Percentiles rank a stretch among this genome's conserved stretches.
phyloP scores from a whole-genome alignment of 1,140 invertebrate species.

The Hyles vespertilio region DNA sequence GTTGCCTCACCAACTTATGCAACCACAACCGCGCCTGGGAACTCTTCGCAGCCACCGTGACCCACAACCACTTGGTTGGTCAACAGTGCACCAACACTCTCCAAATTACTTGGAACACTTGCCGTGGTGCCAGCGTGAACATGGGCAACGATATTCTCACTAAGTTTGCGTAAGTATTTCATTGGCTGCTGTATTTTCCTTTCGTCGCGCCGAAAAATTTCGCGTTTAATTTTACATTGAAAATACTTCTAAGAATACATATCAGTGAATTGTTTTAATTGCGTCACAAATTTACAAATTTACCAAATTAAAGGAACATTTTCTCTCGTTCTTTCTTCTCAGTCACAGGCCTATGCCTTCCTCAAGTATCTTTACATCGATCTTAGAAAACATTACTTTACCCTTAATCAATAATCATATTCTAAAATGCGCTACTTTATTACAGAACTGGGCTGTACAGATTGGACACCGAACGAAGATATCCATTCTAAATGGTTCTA shows the following conservation, averaged over 20 bases:
- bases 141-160: background rate
- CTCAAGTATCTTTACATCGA: no score
- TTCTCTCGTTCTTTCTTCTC: no score
- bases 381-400: no score
- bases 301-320: no score
- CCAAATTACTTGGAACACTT: background rate
- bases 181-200: no score
- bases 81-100: background rate
- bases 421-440: background rate
- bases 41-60: background rate
- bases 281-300: no score
- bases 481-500: conserved; percentile 32
- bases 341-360: no score
- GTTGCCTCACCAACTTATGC: conserved; percentile 32
- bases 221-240: no score
- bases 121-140: background rate
- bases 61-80: background rate
- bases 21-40: conserved; percentile 2
- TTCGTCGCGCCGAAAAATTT: no score
- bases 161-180: background rate
- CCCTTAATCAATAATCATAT: no score
- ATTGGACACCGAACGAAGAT: conserved; percentile 31
- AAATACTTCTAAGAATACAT: no score
- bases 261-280: no score
- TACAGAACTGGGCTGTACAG: conserved; percentile 39